Conservation (phyloP, 2,888 invertebrate genomes). For the Lysandra bellargus region DNA sequence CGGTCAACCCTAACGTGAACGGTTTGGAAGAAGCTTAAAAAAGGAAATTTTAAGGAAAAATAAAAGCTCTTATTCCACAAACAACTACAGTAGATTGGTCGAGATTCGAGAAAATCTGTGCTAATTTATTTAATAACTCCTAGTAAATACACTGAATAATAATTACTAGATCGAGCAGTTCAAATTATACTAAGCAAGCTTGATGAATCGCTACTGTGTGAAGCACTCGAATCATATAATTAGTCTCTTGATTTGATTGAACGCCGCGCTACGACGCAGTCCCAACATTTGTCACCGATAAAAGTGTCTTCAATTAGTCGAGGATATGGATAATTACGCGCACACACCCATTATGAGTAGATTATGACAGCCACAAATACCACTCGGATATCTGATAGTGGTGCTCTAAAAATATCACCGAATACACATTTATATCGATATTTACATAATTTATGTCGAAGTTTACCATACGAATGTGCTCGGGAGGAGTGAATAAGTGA, state of each 20-base stretch:
- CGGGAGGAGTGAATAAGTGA: constrained; percentile 34
- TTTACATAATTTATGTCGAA: neutral
- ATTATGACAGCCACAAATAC: constrained; percentile 17
- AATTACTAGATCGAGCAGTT: neutral
- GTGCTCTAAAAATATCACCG: neutral
- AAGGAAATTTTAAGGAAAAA: neutral
- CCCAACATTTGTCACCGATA: constrained; percentile 9
- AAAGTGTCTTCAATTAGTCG: constrained; percentile 27
- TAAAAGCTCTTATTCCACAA: neutral
- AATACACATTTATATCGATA: constrained; percentile 1
- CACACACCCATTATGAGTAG: constrained; percentile 23
- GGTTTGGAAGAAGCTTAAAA: too few species aligned
- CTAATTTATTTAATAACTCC: neutral
- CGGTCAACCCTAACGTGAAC: neutral
- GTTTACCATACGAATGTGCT: constrained; percentile 25
- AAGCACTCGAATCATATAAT: neutral
- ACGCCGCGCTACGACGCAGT: neutral
- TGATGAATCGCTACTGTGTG: constrained; percentile 1
- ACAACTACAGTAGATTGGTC: neutral
- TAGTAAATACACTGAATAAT: neutral
- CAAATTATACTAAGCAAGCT: neutral
- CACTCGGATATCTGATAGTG: neutral
- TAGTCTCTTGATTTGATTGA: constrained; percentile 11
- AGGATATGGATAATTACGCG: constrained; percentile 12
- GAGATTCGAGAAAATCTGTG: neutral